phyloP scores from a whole-genome alignment of 2,113 vertebrate genomes.

The Potamarius usumacintae region DNA sequence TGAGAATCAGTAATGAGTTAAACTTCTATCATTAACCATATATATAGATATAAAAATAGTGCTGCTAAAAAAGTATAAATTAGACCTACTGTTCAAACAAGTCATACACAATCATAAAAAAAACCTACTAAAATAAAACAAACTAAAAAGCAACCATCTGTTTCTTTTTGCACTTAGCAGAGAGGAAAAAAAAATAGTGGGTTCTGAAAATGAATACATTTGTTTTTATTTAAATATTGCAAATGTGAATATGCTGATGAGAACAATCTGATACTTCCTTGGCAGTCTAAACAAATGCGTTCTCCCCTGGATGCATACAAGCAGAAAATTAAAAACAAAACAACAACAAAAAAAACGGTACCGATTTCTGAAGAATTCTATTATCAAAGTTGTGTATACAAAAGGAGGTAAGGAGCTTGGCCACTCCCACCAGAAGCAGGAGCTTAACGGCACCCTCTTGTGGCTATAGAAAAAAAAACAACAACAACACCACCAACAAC shows the following conservation, averaged over 20 bases:
- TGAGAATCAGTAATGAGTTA: slow-evolving; percentile 79
- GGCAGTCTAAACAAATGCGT: slow-evolving; percentile 16
- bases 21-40: slow-evolving; percentile 84
- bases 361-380: slow-evolving; percentile 53
- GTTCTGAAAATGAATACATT: slow-evolving; percentile 21
- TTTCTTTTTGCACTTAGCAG: slow-evolving; percentile 58
- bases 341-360: background rate
- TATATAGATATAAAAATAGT: slow-evolving; percentile 97
- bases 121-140: slow-evolving; percentile 1
- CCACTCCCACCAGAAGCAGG: slow-evolving; percentile 53
- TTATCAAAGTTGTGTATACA: slow-evolving; percentile 76
- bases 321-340: slow-evolving; percentile 56
- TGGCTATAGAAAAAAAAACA: slow-evolving; percentile 62
- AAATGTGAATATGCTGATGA: slow-evolving; percentile 34
- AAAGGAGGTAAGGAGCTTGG: slow-evolving; percentile 67
- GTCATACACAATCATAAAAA: slow-evolving; percentile 81
- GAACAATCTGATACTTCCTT: slow-evolving; percentile 4
- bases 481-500: background rate
- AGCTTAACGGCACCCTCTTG: slow-evolving; percentile 71
- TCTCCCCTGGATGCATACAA: slow-evolving; percentile 1
- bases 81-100: slow-evolving; percentile 92
- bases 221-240: slow-evolving; percentile 39
- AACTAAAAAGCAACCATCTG: slow-evolving; percentile 61
- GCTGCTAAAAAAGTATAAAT: slow-evolving; percentile 99
- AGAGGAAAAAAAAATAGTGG: background rate